Evolutionary conservation across 2,888 invertebrate species (phyloP).

Genomic region (Cheilosia vulpina): DNA sequence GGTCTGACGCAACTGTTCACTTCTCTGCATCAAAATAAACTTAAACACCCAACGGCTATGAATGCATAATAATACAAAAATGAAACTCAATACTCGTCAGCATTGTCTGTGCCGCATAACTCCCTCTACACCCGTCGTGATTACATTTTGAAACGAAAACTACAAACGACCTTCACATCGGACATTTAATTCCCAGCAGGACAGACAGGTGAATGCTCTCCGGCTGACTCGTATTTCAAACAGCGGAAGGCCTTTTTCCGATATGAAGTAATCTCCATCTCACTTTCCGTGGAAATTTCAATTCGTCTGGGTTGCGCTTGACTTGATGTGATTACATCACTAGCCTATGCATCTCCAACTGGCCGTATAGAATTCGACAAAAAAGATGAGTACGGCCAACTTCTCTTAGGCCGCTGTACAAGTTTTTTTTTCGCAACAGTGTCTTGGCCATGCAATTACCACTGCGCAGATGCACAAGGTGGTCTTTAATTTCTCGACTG

Average conservation of each 20-base stretch:
- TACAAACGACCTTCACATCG: constrained; percentile 40
- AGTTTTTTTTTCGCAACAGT: constrained; percentile 13
- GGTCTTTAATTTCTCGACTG: constrained; percentile 36
- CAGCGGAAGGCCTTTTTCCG: constrained; percentile 52
- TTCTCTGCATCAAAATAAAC: not conserved
- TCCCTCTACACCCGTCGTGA: constrained; percentile 24
- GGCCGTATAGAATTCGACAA: constrained; percentile 1
- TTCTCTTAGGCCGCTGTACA: not conserved
- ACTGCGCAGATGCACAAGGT: constrained; percentile 22
- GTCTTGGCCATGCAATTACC: constrained; percentile 42
- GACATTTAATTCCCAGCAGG: constrained; percentile 35
- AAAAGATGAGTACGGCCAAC: constrained; percentile 27
- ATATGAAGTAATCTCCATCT: constrained; percentile 47
- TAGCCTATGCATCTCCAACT: constrained; percentile 11
- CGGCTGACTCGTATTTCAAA: constrained; percentile 11
- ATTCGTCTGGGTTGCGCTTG: constrained; percentile 51
- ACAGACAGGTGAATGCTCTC: constrained; percentile 35
- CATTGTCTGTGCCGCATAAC: constrained; percentile 14
- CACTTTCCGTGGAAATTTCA: constrained; percentile 34
- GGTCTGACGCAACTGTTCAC: not conserved
- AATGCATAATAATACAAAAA: not conserved
- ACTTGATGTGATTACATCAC: constrained; percentile 58
- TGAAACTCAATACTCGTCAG: constrained; percentile 15
- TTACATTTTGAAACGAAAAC: constrained; percentile 20
- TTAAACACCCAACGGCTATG: not conserved